Percentiles rank a stretch among this genome's conserved stretches.
These are phyloP conservation scores for Harpalus rubripes DNA, from an alignment of 2,888 invertebrate genomes.

Conservation along the genomic window DNA sequence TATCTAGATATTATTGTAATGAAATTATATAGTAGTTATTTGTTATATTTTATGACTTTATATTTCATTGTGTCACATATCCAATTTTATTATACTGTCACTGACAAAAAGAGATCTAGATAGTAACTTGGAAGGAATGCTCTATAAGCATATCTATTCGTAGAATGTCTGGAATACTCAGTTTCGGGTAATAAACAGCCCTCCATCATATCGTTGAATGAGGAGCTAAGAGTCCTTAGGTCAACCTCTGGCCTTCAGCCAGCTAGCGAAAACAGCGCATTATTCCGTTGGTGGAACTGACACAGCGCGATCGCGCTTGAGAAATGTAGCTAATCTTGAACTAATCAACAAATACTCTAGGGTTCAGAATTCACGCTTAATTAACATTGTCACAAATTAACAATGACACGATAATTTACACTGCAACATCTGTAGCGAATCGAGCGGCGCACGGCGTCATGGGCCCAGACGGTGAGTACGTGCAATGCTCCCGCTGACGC, in stretches of 20 bases:
- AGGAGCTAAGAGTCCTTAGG: neutral
- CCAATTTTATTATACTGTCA: no score
- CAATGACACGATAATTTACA: conserved; percentile 52
- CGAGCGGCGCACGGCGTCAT: neutral
- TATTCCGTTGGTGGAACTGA: neutral
- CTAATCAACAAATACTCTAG: conserved; percentile 56
- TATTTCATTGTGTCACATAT: no score
- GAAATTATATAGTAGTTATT: no score
- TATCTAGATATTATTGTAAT: no score
- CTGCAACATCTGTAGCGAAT: conserved; percentile 26
- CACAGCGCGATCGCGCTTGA: neutral
- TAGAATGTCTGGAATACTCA: neutral
- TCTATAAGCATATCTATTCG: neutral
- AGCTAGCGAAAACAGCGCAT: conserved; percentile 4
- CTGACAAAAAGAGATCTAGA: no score
- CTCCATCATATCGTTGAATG: conserved; percentile 1
- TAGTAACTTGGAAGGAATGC: no score
- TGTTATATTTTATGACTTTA: no score
- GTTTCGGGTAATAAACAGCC: conserved; percentile 17
- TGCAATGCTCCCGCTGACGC: no score
- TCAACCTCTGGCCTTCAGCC: neutral
- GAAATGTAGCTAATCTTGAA: conserved; percentile 50
- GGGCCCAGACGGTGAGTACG: neutral
- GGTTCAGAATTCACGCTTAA: conserved; percentile 44
- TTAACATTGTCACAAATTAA: conserved; percentile 63